Evolutionary conservation across 2,797 vertebrate genomes (phyloP).

Genomic region (Cyclopterus lumpus): DNA sequence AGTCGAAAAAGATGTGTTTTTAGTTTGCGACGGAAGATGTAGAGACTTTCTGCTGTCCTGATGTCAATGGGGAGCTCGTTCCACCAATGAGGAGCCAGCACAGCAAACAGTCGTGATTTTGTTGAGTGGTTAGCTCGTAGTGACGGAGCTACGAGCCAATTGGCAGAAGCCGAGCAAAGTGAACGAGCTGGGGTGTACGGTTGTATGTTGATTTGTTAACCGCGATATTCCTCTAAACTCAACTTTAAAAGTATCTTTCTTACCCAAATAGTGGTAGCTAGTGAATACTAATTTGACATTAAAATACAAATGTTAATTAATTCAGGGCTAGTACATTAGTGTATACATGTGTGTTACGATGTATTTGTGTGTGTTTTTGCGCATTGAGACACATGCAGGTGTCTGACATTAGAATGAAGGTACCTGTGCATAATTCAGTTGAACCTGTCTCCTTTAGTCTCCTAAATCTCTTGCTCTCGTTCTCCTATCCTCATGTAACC

Average conservation of each 20-base stretch:
- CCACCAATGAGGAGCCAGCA: too few relatives aligned
- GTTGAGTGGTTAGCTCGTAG: too few relatives aligned
- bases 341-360: neutral
- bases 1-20: too few relatives aligned
- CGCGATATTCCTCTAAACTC: neutral
- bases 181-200: too few relatives aligned
- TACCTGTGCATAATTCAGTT: conserved; percentile 74
- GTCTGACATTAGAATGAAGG: conserved; percentile 69
- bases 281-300: conserved; percentile 23
- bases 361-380: conserved; percentile 3
- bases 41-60: too few relatives aligned
- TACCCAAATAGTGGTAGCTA: neutral
- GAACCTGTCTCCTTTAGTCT: conserved; percentile 66
- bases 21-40: too few relatives aligned
- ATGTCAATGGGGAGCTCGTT: too few relatives aligned
- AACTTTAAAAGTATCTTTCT: neutral
- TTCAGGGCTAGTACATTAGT: neutral
- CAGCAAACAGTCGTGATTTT: too few relatives aligned
- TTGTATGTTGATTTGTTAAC: conserved; percentile 7
- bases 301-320: conserved; percentile 22
- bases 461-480: conserved; percentile 13
- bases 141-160: too few relatives aligned
- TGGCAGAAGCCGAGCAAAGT: too few relatives aligned
- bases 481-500: conserved; percentile 43
- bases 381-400: conserved; percentile 35